Percentiles rank a stretch among this genome's conserved stretches.
Conservation (phyloP, 2,113 vertebrate species). For the Coptodon bakossiorum region DNA sequence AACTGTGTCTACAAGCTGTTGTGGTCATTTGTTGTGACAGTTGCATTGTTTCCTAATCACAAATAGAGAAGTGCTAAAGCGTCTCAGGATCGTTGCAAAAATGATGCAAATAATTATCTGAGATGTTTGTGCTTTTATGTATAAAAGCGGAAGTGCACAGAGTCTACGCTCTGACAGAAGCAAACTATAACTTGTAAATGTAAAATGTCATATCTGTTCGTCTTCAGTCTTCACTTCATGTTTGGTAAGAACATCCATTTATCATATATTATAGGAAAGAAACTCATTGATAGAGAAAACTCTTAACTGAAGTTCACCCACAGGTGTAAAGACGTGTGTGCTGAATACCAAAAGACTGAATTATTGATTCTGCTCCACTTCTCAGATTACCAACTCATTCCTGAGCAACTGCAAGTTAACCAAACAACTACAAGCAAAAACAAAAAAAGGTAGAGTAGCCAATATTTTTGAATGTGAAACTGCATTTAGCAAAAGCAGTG, state of each 20-base stretch:
- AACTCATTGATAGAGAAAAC: not conserved
- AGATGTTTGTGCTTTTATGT: not conserved
- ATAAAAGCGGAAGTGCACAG: not conserved
- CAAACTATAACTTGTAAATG: not conserved
- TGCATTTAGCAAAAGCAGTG: not conserved
- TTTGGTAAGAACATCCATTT: not conserved
- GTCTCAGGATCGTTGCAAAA: not conserved
- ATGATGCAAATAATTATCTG: not conserved
- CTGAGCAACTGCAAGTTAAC: not conserved
- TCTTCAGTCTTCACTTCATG: not conserved
- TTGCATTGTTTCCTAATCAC: not conserved
- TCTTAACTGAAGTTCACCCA: rapidly evolving
- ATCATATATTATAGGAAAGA: not conserved
- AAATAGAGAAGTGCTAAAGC: not conserved
- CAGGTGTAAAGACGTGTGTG: not conserved
- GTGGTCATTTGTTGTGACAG: rapidly evolving
- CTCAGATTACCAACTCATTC: not conserved
- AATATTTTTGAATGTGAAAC: rapidly evolving
- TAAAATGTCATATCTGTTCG: not conserved
- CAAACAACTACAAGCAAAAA: not conserved
- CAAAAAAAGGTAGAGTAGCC: not conserved
- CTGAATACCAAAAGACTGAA: not conserved
- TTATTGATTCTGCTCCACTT: not conserved
- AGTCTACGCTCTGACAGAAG: rapidly evolving
- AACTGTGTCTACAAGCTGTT: not conserved